Percentiles rank a stretch among this genome's conserved stretches.
Evolutionary conservation across 1,140 invertebrate genomes (phyloP).

Genomic region (Drosophila ercepeae): DNA sequence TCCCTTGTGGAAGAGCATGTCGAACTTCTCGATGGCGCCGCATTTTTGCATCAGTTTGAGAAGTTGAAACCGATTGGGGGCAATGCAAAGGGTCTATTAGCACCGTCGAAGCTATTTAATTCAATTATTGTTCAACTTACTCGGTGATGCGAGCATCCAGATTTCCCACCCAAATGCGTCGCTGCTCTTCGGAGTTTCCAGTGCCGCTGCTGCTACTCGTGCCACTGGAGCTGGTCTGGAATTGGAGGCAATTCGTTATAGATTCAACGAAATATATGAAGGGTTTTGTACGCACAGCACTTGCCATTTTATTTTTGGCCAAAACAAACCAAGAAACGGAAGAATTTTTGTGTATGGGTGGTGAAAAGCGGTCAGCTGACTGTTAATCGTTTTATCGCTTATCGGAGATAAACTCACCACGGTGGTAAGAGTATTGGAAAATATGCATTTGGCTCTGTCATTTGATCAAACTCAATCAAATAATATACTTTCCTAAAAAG

Average conservation of each 20-base stretch:
- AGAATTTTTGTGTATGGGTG: not conserved
- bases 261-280: not conserved
- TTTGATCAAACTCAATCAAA: no score
- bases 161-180: slow-evolving; percentile 94
- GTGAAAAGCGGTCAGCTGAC: not conserved
- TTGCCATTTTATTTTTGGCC: slow-evolving; percentile 31
- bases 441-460: not conserved
- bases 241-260: not conserved
- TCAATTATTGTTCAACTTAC: slow-evolving; percentile 87
- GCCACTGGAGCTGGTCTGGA: slow-evolving; percentile 2
- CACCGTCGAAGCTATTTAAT: slow-evolving; percentile 18
- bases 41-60: slow-evolving; percentile 97
- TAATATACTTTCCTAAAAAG: no score
- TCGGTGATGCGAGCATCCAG: slow-evolving; percentile 94
- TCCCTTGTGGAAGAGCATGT: slow-evolving; percentile 95
- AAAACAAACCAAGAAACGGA: not conserved
- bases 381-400: not conserved
- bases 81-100: slow-evolving; percentile 82
- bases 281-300: slow-evolving; percentile 8
- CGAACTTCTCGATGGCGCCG: slow-evolving; percentile 96
- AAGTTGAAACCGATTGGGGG: slow-evolving; percentile 93
- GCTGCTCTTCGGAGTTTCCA: slow-evolving; percentile 59
- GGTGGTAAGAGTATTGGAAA: not conserved
- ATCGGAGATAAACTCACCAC: not conserved
- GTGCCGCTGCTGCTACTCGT: slow-evolving; percentile 1